Base-by-base conservation (phyloP, 2,113 vertebrate species). In the Tamias sibiricus region DNA sequence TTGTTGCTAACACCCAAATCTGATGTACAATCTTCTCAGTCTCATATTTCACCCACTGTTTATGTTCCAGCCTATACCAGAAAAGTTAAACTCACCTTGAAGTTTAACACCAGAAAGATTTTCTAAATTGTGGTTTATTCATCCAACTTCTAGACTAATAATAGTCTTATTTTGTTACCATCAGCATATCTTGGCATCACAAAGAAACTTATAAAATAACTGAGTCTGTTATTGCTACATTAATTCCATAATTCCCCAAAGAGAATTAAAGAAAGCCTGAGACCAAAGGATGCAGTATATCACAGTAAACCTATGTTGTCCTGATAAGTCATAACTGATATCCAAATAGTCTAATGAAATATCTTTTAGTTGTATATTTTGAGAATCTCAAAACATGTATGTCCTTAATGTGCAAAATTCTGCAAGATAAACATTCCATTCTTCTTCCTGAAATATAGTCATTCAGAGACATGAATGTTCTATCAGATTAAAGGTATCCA, bases 181-280 rank as follows among this genome's bases (percentile, higher is more conserved):
- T 76, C 64, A 66, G 28, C 91, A 91, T 75, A 62, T 64, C 30
- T 97, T 87, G 14, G 85, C 62, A 86, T 90, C 52, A n/a, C 44
- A 69, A 42, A 11, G n/a, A 75, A 37, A 13, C 54, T 72, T 32
- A 82, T 3, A 80, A 91, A 37, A 81, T 17, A 66, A 19, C 5
- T 77, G 59, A 76, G 10, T 69, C 37, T 24, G 1, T 62, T 74
- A 14, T 66, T 84, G n/a, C 4, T 37, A 30, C 47, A 10, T 35
- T 94, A 87, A 94, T 74, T 42, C 19, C 42, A 59, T 13, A 28
- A 35, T 64, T 71, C 80, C 9, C n/a, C 68, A 90, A 90, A 72
- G 32, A 49, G 3, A 20, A 37, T 64, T 64, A 75, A 68, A 47
- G 28, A 30, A 3, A 3, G 3, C 32, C 26, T 22, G 9, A 90